Evolutionary conservation across 2,113 vertebrate genomes (phyloP).

Genomic region (Raja brachyura): DNA sequence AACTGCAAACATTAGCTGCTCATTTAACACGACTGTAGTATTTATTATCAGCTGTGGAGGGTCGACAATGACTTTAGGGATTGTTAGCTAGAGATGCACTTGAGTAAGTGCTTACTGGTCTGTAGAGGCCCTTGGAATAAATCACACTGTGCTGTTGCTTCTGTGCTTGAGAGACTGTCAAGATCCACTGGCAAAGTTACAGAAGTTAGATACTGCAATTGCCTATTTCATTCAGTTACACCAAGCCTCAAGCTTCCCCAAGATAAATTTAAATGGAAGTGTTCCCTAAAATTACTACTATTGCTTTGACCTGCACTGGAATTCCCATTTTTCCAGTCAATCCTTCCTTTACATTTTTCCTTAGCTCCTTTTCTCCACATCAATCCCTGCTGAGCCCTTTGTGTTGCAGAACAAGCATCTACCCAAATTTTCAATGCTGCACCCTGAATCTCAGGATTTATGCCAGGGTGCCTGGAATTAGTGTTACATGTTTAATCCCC

Average conservation of each 20-base stretch:
- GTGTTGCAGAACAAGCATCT: neutral
- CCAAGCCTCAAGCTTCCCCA: neutral
- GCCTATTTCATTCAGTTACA: no score
- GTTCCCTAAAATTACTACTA: neutral
- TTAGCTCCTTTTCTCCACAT: neutral
- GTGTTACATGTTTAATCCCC: neutral
- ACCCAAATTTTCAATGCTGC: neutral
- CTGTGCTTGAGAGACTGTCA: no score
- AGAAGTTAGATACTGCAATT: no score
- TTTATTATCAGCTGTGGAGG: no score
- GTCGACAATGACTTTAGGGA: no score
- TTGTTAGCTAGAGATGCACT: no score
- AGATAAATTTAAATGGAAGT: neutral
- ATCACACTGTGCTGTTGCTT: no score
- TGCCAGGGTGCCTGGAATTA: neutral
- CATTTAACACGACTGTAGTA: neutral
- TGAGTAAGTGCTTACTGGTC: no score
- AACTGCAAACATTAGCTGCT: neutral
- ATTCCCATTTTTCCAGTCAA: neutral
- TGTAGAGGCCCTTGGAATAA: no score
- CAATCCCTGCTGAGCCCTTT: neutral
- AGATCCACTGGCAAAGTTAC: no score
- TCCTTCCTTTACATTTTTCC: neutral
- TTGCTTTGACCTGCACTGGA: neutral
- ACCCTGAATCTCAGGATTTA: neutral